phyloP scores from a whole-genome alignment of 2,888 invertebrate species.

The Nymphalis polychloros region DNA sequence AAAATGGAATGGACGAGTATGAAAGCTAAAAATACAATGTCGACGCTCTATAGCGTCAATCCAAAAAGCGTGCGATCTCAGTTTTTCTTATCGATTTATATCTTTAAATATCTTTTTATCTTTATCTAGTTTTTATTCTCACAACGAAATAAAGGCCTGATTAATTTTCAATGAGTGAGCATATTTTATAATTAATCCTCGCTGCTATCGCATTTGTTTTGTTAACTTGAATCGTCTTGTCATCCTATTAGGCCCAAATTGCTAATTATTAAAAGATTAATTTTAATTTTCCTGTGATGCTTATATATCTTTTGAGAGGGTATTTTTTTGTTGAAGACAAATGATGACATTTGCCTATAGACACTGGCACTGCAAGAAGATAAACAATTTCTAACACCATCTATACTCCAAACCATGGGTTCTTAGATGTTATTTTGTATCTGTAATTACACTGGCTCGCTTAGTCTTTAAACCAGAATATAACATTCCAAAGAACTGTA shows the following conservation, averaged over 20 bases:
- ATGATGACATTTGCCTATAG: too few species aligned
- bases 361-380: too few species aligned
- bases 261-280: not conserved
- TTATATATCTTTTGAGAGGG: not conserved
- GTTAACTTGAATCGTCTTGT: not conserved
- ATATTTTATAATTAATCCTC: conserved; percentile 20
- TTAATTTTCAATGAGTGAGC: conserved; percentile 17
- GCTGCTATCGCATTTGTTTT: conserved; percentile 19
- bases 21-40: conserved; percentile 73
- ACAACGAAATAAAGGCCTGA: conserved; percentile 11
- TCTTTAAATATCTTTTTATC: conserved; percentile 45
- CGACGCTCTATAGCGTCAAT: conserved; percentile 45
- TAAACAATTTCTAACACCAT: too few species aligned
- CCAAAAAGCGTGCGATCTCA: conserved; percentile 51
- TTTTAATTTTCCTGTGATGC: not conserved
- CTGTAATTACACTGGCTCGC: too few species aligned
- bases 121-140: conserved; percentile 13
- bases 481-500: too few species aligned
- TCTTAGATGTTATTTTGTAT: too few species aligned
- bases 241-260: not conserved
- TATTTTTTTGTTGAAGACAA: too few species aligned
- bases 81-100: conserved; percentile 57
- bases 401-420: too few species aligned
- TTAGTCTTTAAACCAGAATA: too few species aligned
- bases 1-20: conserved; percentile 62